Base-by-base conservation (phyloP, 1,140 invertebrate species). In the Penaeus indicus region DNA sequence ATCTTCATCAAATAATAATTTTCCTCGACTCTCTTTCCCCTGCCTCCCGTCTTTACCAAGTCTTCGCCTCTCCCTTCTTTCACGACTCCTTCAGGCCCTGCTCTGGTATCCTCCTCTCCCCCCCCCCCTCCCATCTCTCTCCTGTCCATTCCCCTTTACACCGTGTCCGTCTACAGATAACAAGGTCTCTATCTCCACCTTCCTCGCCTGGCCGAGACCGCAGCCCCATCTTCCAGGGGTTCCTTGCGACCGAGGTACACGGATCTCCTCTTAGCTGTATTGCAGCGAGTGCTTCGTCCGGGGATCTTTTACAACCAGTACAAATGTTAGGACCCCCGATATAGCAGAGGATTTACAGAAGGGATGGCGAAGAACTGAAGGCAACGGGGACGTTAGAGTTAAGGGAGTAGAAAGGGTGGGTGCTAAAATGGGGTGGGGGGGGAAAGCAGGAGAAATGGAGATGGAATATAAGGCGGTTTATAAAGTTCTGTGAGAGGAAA, bases 181-280 rank as follows among this genome's bases (percentile, higher is more conserved):
- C 61, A 84, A 42, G 82, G 67, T 63, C 42, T 67, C 67, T 38
- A 25, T 84, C 22, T 42, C 62, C 62, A 22, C 32, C 54, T 54
- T 62, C 25, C n/a, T 42, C 42, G 82, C 25, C n/a, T 61, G 61
- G 25, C 42, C 27, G 63, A 69, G 42, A 38, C 82, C 62, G 82
- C 82, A 83, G 82, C 62, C 62, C 82, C 72, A 75, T 75, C 72
- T 75, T 38, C 72, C 42, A 54, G 54, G 72, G 72, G 27, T 75
- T 38, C 42, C 72, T 75, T 61, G 67, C 82, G 82, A 63, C 82
- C 82, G 22, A 63, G 61, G 61, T 63, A 84, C 82, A 84, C 32
- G 63, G 82, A 67, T 84, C 82, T 84, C 82, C 82, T 84, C 82
- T 84, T 84, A 84, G 82, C 67, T 47, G 82, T 84, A 67, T 84